These are phyloP conservation scores for Euglossa dilemma DNA, from an alignment of 1,140 invertebrate species.

Conservation along the genomic window DNA sequence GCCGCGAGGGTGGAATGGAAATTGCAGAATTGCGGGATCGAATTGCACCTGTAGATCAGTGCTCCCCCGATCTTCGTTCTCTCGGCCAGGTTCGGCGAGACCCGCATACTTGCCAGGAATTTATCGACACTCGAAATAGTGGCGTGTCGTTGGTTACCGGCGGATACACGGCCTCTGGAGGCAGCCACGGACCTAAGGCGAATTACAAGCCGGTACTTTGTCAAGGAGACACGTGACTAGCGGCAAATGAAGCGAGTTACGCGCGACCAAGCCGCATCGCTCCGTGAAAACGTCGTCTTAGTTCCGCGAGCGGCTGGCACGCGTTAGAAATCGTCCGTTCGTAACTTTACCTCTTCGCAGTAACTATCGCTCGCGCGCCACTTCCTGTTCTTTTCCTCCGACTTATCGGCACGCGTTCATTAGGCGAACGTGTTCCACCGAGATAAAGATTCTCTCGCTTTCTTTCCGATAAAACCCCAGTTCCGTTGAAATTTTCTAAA, in stretches of 20 bases:
- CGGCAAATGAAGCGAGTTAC: slow-evolving; percentile 77
- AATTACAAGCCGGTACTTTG: slow-evolving; percentile 44
- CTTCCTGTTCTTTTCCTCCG: slow-evolving; percentile 1
- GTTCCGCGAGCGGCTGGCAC: slow-evolving; percentile 30
- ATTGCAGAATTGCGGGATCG: neutral
- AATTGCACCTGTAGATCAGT: neutral
- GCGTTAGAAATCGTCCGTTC: slow-evolving; percentile 32
- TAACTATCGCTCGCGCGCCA: slow-evolving; percentile 1
- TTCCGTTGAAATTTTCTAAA: neutral
- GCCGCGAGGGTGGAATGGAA: no score
- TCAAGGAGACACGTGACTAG: slow-evolving; percentile 74
- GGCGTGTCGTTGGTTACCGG: neutral
- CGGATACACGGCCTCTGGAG: neutral
- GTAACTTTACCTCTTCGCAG: slow-evolving; percentile 7
- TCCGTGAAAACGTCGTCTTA: slow-evolving; percentile 74
- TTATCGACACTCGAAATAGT: slow-evolving; percentile 20
- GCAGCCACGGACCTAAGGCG: slow-evolving; percentile 32
- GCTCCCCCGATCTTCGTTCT: no score
- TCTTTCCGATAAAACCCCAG: neutral
- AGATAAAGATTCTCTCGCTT: no score
- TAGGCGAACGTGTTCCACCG: neutral
- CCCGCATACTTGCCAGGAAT: slow-evolving; percentile 11
- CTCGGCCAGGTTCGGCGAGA: neutral
- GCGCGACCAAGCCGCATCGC: slow-evolving; percentile 69
- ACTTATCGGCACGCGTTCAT: slow-evolving; percentile 17